phyloP scores from a whole-genome alignment of 2,797 vertebrate species.

The Galaxias olidus region DNA sequence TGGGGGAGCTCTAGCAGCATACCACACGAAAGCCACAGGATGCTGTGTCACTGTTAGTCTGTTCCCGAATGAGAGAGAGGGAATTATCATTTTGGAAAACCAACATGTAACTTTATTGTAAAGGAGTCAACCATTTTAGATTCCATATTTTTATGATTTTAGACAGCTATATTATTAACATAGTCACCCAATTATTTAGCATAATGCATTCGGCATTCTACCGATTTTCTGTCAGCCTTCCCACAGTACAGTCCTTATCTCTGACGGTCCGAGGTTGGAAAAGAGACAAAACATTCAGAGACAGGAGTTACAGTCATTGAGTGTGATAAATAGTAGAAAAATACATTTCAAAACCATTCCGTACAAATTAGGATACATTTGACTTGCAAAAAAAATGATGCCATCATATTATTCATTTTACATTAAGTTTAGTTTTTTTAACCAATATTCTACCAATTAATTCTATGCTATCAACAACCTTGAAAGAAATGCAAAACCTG shows the following conservation, averaged over 20 bases:
- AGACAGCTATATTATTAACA: not conserved
- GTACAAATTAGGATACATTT: no score
- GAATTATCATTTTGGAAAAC: constrained; percentile 15
- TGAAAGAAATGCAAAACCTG: constrained; percentile 30
- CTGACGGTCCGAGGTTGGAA: no score
- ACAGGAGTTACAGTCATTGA: no score
- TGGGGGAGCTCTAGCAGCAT: constrained; percentile 76
- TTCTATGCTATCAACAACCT: constrained; percentile 12
- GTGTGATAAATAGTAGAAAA: no score
- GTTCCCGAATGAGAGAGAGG: no score
- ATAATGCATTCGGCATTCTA: not conserved
- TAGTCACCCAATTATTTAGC: constrained; percentile 16
- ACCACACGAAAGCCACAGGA: constrained; percentile 30
- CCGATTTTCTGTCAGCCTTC: no score
- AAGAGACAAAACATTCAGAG: no score
- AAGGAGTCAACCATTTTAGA: constrained; percentile 34
- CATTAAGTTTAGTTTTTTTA: no score
- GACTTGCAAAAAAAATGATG: no score
- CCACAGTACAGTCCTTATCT: no score
- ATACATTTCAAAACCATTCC: no score
- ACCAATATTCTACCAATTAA: constrained; percentile 14
- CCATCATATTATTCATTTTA: no score
- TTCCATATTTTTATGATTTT: constrained; percentile 28
- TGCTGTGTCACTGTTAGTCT: constrained; percentile 16
- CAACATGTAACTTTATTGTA: constrained; percentile 26